Base-by-base conservation (phyloP, 2,888 invertebrate genomes). In the Villa cingulata region DNA sequence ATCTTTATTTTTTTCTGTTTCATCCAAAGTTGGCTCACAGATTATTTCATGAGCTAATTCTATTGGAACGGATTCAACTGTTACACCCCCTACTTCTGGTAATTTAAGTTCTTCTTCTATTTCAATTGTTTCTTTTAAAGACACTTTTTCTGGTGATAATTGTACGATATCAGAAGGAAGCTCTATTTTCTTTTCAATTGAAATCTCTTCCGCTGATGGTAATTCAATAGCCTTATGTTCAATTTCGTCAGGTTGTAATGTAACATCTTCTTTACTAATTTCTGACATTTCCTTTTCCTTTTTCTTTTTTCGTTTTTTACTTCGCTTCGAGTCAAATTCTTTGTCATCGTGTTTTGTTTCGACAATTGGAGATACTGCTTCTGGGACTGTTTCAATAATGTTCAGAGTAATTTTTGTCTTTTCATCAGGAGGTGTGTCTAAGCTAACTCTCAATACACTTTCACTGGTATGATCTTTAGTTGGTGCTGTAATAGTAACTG, bases 11-110 rank as follows among this genome's bases (percentile, higher is more conserved):
- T 41, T 37, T 7, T 51, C 53, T 15, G 58, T 59, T 10, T 62
- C 63, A 60, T 66, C 72, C 19, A 76, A 68, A 2, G 80, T 77
- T 12, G 82, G 76, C 61, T 85, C 84, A 59, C 86, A 85, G n/a
- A 83, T 84, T 51, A 72, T 72, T 59, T 78, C 80, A 29, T 55
- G 55, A 9, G 56, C 71, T 37, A 71, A 68, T 19, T 74, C 71
- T 45, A 75, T 74, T 14, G 23, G 7, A 23, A 23, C 7, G 7
- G 23, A 23, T 23, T 6, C 23, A 23, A 6, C 23, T 23, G 7
- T 6, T 23, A 6, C 23, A 23, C 23, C 34, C 12, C n/a, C 12
- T 14, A 15, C 20, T 9, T 47, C 34, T 2, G 46, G 16, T n/a
- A 32, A 15, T 4, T 17, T 27, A 10, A 14, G 16, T 17, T 20